Conservation (phyloP, 2,888 invertebrate species). For the Drosophila emarginata region DNA sequence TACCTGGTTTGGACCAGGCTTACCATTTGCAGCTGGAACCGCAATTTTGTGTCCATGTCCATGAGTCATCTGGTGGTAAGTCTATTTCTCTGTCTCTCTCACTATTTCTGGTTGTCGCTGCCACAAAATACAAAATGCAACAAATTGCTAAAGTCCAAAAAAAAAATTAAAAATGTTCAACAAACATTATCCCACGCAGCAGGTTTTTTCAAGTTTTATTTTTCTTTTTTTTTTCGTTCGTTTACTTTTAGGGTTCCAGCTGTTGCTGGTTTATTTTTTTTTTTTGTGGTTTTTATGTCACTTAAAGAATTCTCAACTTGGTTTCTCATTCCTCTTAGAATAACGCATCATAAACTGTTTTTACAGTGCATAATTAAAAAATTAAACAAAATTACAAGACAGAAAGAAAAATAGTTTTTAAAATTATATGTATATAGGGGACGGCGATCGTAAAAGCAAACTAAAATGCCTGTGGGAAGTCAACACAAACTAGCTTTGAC, state of each 20-base stretch:
- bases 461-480: constrained; percentile 29
- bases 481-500: constrained; percentile 50
- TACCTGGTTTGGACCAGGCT: constrained; percentile 25
- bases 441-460: constrained; percentile 46
- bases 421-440: background rate
- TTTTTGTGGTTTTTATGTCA: constrained; percentile 18
- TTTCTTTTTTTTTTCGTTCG: background rate
- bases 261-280: background rate
- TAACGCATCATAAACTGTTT: constrained; percentile 56
- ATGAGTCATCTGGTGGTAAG: constrained; percentile 14
- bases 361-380: constrained; percentile 58
- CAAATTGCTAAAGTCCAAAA: constrained; percentile 34
- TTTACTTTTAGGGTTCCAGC: constrained; percentile 2
- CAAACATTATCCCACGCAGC: constrained; percentile 69
- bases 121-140: constrained; percentile 37
- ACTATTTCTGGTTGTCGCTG: constrained; percentile 17
- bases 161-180: constrained; percentile 4
- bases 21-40: constrained; percentile 25
- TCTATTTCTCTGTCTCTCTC: constrained; percentile 2
- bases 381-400: constrained; percentile 41
- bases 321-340: background rate
- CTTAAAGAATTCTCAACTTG: constrained; percentile 38
- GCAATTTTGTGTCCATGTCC: constrained; percentile 5
- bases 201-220: constrained; percentile 52
- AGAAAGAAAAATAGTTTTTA: background rate